Evolutionary conservation across 92 coral and sea anemone genomes (phyloP), one percentile per base, ranked within the genome.

Genomic region (Palythoa heliodiscus): DNA sequence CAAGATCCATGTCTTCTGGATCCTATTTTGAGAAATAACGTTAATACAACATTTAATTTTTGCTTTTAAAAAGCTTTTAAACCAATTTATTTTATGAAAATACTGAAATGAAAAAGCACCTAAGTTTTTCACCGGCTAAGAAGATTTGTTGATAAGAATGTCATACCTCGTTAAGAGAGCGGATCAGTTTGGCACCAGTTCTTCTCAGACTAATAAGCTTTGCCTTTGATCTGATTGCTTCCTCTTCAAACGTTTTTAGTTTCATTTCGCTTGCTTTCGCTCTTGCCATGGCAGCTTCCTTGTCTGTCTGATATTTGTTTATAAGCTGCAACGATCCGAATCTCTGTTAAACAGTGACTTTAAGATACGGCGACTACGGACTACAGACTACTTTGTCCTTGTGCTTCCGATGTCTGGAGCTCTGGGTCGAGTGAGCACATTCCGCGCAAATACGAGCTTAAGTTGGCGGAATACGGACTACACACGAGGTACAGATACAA

Each of bases 161-260:
- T 23, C 95, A 75, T 77, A 95, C 98, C 92, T 95, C 97, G 76
- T 93, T 92, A 19, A 95, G 70, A 61, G 87, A 86, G 71, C 95
- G 92, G 70, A 95, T 88, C 37, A 95, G 83, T 84, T 91, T 90
- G 10, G 92, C 91, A 12, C 93, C 93, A 23, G 90, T 89, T 82
- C 93, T 87, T 55, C 95, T 90, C 50, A 95, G 89, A 76, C 83
- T 88, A 64, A 89, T 57, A 75, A 95, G 82, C 73, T 92, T 92
- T 66, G 69, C 60, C 70, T 70, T 85, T 9, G 76, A 13, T n/a
- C n/a, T 37, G 23, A 52, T 80, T 55, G 84, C 58, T 29, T 91
- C 96, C 15, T 54, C 64, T 61, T 77, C 87, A 17, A 57, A 15
- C 66, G 24, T 77, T 72, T 6, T 82, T 20, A 67, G 86, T 55